Evolutionary conservation across 2,113 vertebrate genomes (phyloP), one percentile per base, ranked within the genome.

Genomic region (Monarcha castaneiventris): DNA sequence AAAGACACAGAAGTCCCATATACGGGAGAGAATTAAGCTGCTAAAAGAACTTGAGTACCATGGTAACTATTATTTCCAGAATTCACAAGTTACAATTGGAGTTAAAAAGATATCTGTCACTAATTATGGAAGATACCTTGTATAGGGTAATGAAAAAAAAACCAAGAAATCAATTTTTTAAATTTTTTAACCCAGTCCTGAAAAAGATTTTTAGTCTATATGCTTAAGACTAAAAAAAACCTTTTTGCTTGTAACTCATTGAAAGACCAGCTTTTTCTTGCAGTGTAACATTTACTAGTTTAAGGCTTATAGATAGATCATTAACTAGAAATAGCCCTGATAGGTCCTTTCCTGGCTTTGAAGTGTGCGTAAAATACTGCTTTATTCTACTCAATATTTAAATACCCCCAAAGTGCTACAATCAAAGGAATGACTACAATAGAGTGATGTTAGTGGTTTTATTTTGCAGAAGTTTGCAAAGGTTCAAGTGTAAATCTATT

Each of bases 41-140:
- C 72, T 75, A 37, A 62, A 75, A 76, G 30, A 83, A 55, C 5
- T 29, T 30, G 33, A 49, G 29, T 55, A 75, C 80, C 66, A 87
- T 71, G 41, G 63, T 68, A 97, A 94, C 80, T 86, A 78, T 83
- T 85, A 71, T 87, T 96, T 93, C 37, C 46, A 72, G 48, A 93
- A 93, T 66, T 72, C 49, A 41, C 16, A 78, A 87, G 33, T 63
- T 77, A 61, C 48, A 71, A 19, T 32, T 78, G 29, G 15, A 83
- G 17, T 56, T 64, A 33, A 87, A 90, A 95, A 64, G 10, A 68
- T 44, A 8, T 67, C 46, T 91, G 20, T 49, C 39, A 52, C 16
- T 84, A 73, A 82, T 84, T 79, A 33, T 61, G 62, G 69, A 83
- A 86, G 74, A 69, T 51, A 61, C 15, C 18, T 90, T 67, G 22